Base-by-base conservation (phyloP, 1,140 invertebrate genomes). In the Cylas formicarius region DNA sequence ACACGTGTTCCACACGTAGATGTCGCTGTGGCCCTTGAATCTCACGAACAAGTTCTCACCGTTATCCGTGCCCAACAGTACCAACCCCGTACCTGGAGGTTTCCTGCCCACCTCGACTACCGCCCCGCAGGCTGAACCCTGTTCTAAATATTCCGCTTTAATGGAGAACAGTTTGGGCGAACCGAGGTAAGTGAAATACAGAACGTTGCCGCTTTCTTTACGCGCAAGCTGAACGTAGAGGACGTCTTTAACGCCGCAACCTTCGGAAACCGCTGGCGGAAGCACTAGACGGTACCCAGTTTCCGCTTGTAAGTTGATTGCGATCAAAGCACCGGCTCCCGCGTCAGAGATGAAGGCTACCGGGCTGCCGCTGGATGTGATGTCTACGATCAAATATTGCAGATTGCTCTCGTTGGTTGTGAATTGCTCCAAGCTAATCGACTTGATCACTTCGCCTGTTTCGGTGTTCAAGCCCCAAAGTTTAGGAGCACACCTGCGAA, bases 381-480 rank as follows among this genome's bases (percentile, higher is more conserved):
- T 73, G 50, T 79, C 77, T 0, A 77, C 69, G 0, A 73, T 62
- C n/a, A 83, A 58, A 52, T 79, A 80, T 53, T 83, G 80, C 13
- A 82, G 61, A 24, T 75, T 67, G 8, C 76, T 78, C 3, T 69
- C 65, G 0, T 68, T 50, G 26, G 68, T 70, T 1, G 73, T 65
- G 17, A 78, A 59, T 4, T 67, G 52, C 9, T 68, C 71, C 8
- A 83, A 56, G 46, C 79, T 73, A 22, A 83, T 69, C 18, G 62
- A 65, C 55, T 76, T 78, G 2, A 77, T 68, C 19, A 81, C 62
- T 64, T 78, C 77, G 20, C 71, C 71, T 23, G 70, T 72, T 28
- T 72, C 66, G 0, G 74, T 65, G 48, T 73, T 71, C 31, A 82
- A 68, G n/a, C 72, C 77, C 6, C 81, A 70, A 13, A 84, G 71